These are phyloP conservation scores for Dicerorhinus sumatrensis DNA, from an alignment of 2,113 vertebrate species.

Conservation along the genomic window DNA sequence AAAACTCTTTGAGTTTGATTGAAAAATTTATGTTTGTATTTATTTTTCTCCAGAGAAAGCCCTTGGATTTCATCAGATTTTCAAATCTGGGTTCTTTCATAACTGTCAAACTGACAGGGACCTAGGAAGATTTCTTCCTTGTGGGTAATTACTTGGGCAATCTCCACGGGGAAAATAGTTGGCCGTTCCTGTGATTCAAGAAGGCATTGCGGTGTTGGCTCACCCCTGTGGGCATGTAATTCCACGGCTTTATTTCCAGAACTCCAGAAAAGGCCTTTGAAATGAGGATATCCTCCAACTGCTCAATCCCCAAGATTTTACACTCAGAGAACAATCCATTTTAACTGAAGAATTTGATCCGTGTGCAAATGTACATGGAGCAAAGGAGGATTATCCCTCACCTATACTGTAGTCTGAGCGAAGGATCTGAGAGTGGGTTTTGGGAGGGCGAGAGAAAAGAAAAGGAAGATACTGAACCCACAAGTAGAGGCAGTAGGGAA, in stretches of 20 bases:
- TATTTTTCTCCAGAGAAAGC: constrained; percentile 23
- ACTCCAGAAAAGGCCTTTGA: constrained; percentile 32
- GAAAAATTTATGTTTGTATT: background rate
- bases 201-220: background rate
- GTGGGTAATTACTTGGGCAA: background rate
- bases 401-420: background rate
- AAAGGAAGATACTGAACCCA: background rate
- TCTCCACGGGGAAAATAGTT: background rate
- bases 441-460: background rate
- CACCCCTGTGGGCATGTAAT: background rate
- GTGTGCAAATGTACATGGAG: background rate
- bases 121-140: background rate
- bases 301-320: background rate
- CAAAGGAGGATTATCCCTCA: background rate
- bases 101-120: constrained; percentile 11
- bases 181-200: background rate
- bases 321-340: background rate
- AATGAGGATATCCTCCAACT: background rate
- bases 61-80: constrained; percentile 1
- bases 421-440: background rate
- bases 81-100: background rate
- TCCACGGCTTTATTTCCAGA: background rate
- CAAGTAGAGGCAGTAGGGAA: background rate
- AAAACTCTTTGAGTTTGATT: background rate
- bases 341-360: background rate